Percentiles rank a stretch among this genome's conserved stretches.
phyloP scores from a whole-genome alignment of 2,797 vertebrate species.

The Threskiornis aethiopicus region DNA sequence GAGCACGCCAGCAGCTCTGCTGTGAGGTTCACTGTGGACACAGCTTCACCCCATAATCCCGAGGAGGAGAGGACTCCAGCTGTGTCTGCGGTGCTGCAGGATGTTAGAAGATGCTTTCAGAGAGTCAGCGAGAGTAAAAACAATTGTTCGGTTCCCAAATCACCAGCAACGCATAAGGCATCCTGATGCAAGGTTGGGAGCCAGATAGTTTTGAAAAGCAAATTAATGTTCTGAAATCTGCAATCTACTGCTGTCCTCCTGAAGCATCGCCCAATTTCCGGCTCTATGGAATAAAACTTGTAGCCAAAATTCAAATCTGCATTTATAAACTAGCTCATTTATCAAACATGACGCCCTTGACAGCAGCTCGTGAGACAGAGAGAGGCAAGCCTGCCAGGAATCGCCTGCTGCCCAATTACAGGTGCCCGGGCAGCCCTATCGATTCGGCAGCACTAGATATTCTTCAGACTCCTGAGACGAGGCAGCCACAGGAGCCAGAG shows the following conservation, averaged over 20 bases:
- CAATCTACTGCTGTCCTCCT: not conserved
- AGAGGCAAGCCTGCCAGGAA: not conserved
- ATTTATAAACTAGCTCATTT: not conserved
- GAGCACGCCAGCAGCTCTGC: not conserved
- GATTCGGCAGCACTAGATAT: not conserved
- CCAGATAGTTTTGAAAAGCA: not conserved
- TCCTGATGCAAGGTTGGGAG: not conserved
- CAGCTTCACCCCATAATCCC: not conserved
- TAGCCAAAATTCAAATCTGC: not conserved
- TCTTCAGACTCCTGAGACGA: not conserved
- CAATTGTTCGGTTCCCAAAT: not conserved
- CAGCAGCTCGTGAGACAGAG: not conserved
- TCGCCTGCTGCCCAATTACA: not conserved
- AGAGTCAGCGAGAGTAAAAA: not conserved
- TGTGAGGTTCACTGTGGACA: fast-evolving
- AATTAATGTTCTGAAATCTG: not conserved
- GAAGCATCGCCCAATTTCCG: not conserved
- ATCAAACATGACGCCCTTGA: not conserved
- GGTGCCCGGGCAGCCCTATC: not conserved
- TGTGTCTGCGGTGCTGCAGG: fast-evolving
- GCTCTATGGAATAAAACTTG: not conserved
- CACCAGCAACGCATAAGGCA: not conserved
- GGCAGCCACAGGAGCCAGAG: not conserved
- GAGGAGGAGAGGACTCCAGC: not conserved
- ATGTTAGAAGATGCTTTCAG: not conserved